These are phyloP conservation scores for Montifringilla adamsi DNA, from an alignment of 2,113 vertebrate genomes.

Conservation along the genomic window DNA sequence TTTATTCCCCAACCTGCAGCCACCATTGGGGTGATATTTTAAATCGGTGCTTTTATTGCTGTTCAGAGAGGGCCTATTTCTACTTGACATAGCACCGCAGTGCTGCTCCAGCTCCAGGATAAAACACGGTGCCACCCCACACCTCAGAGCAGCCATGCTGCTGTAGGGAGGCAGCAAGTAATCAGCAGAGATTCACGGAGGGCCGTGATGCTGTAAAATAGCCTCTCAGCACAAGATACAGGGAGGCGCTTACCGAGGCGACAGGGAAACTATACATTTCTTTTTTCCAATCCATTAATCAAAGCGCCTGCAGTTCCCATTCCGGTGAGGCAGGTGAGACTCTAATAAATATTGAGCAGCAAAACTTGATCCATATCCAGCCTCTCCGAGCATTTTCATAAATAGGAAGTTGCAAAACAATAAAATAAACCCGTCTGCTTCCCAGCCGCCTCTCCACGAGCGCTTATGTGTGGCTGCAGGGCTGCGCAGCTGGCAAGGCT, in stretches of 20 bases:
- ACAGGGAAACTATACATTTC: constrained; percentile 60
- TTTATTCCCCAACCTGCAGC: constrained; percentile 23
- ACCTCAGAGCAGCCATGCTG: neutral
- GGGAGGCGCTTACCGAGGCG: constrained; percentile 52
- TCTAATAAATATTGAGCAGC: constrained; percentile 65
- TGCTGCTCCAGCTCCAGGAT: neutral
- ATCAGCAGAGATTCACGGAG: constrained; percentile 53
- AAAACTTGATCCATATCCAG: constrained; percentile 56
- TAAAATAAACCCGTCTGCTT: neutral
- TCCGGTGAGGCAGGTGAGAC: constrained; percentile 33
- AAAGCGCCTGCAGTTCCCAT: constrained; percentile 27
- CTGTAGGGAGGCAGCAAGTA: constrained; percentile 39
- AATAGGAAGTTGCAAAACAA: constrained; percentile 55
- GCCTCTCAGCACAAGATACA: constrained; percentile 53
- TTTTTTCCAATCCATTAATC: constrained; percentile 63
- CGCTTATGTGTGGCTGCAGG: neutral
- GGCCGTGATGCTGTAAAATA: constrained; percentile 56
- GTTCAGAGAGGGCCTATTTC: constrained; percentile 14
- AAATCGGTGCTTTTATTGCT: constrained; percentile 10
- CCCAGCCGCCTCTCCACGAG: neutral
- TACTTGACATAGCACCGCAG: neutral
- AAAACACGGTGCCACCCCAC: constrained; percentile 5
- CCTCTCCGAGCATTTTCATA: constrained; percentile 53
- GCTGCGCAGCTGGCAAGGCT: neutral
- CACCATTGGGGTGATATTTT: constrained; percentile 21